Evolutionary conservation across 2,888 invertebrate species (phyloP).

Genomic region (Cordilura impudica): DNA sequence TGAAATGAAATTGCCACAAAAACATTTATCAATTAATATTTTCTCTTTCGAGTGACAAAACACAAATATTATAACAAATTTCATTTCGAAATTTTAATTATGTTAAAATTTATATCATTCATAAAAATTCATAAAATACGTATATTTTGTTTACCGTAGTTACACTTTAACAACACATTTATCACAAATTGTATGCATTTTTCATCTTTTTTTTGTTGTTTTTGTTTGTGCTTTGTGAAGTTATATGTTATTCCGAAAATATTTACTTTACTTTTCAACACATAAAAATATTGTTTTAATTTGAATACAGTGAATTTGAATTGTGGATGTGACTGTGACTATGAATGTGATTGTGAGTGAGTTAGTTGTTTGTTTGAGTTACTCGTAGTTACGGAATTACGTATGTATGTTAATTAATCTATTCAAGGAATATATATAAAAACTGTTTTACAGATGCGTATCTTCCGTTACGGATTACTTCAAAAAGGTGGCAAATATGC

Average conservation of each 20-base stretch:
- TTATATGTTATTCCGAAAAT: background rate
- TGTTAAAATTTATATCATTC: too few species aligned
- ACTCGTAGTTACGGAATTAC: background rate
- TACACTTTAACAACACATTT: too few species aligned
- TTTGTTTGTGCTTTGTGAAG: too few species aligned
- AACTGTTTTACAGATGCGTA: constrained; percentile 20
- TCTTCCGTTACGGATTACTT: too few species aligned
- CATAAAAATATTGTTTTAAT: background rate
- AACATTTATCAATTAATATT: too few species aligned
- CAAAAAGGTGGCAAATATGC: too few species aligned
- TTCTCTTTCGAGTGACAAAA: too few species aligned
- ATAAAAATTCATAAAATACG: background rate
- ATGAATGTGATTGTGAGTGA: background rate
- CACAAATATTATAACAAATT: too few species aligned
- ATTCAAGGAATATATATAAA: constrained; percentile 31
- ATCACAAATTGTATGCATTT: too few species aligned
- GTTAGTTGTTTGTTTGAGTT: background rate
- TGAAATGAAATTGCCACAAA: too few species aligned
- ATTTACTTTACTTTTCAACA: background rate
- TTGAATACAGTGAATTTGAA: background rate
- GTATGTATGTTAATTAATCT: constrained; percentile 33
- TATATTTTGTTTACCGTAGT: background rate
- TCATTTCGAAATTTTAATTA: too few species aligned
- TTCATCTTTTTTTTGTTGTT: too few species aligned
- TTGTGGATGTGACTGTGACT: background rate